Conservation (phyloP, 2,888 invertebrate species). For the Morinoia aosen region DNA sequence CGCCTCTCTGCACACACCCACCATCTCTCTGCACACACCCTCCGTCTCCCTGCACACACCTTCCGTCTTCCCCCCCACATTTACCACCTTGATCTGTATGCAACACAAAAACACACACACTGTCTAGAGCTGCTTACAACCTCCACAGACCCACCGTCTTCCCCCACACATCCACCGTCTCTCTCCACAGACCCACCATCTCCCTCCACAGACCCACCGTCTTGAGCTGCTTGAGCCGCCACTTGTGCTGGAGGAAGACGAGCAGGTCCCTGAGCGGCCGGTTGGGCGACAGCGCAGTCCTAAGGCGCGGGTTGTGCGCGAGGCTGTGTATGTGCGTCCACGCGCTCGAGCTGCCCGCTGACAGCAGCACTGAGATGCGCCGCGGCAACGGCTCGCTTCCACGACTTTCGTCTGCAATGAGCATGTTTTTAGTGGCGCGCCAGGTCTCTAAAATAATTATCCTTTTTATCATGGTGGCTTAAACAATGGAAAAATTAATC, state of each 20-base stretch:
- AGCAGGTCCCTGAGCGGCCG: constrained; percentile 81
- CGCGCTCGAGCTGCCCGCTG: constrained; percentile 83
- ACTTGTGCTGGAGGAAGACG: constrained; percentile 81
- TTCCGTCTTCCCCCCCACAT: no score
- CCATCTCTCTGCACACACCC: no score
- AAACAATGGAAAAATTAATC: no score
- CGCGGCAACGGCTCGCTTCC: constrained; percentile 80
- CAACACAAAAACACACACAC: no score
- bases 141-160: no score
- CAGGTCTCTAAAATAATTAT: not conserved
- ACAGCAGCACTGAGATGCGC: constrained; percentile 81
- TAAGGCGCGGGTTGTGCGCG: constrained; percentile 91
- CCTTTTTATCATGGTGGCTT: not conserved
- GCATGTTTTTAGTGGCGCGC: not conserved
- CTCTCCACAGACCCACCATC: not conserved
- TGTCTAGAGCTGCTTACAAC: not conserved
- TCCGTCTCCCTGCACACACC: no score
- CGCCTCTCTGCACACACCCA: no score
- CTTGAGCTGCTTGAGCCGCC: constrained; percentile 74
- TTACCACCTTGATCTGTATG: no score
- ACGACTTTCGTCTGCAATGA: not conserved
- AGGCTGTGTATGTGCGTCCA: constrained; percentile 88
- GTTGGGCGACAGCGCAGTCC: constrained; percentile 82
- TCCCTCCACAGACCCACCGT: not conserved
- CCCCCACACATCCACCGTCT: not conserved